A percentile compares a stretch with the other conserved stretches of the same genome.
Evolutionary conservation across 2,113 vertebrate genomes (phyloP).

Genomic region (Melanerpes aurifrons): DNA sequence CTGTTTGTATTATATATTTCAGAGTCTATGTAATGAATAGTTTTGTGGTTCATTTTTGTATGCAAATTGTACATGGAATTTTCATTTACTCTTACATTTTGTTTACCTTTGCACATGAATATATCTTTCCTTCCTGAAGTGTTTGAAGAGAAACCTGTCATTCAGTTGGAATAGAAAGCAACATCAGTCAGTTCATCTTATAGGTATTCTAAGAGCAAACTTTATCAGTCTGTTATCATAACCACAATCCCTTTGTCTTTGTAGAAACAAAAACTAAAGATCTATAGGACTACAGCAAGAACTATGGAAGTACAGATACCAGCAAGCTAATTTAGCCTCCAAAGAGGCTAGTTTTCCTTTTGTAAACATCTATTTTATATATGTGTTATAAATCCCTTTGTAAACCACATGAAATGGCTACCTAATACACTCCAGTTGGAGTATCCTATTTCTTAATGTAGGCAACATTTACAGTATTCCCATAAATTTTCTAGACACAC

Average conservation of each 20-base stretch:
- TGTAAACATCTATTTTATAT: not conserved
- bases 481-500: not conserved
- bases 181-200: not conserved
- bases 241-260: not conserved
- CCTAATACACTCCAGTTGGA: not conserved
- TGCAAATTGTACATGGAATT: not conserved
- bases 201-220: not conserved
- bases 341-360: not conserved
- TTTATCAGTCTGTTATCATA: not conserved
- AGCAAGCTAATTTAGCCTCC: not conserved
- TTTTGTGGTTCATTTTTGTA: not conserved
- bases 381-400: not conserved
- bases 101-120: not conserved
- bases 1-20: not conserved
- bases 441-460: not conserved
- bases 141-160: not conserved
- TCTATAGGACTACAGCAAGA: not conserved
- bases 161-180: not conserved
- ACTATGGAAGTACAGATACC: not conserved
- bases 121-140: not conserved
- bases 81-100: not conserved
- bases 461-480: not conserved
- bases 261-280: not conserved
- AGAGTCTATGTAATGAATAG: not conserved
- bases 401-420: not conserved